phyloP scores from a whole-genome alignment of 2,113 vertebrate species.

The Danio rerio region GRCz12tu NC_133185.1:17143001-17143500 shows the following conservation, averaged over 20 bases:
- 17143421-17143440: no score
- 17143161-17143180: conserved; percentile 33
- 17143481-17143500: no score
- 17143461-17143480: no score
- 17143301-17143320: neutral
- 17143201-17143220: neutral
- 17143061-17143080: conserved; percentile 43
- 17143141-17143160: conserved; percentile 45
- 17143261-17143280: neutral
- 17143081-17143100: conserved; percentile 53
- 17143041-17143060: conserved; percentile 56
- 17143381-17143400: neutral
- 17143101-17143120: conserved; percentile 35
- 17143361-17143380: neutral
- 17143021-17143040: conserved; percentile 55
- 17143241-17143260: neutral
- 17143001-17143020: conserved; percentile 58
- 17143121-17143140: conserved; percentile 31
- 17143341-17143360: neutral
- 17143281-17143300: neutral
- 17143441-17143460: no score
- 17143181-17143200: conserved; percentile 51
- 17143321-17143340: neutral
- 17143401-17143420: neutral
- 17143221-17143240: neutral